These are phyloP conservation scores for Enhydra lutris DNA, from an alignment of 2,113 vertebrate species.

Conservation along the genomic window DNA sequence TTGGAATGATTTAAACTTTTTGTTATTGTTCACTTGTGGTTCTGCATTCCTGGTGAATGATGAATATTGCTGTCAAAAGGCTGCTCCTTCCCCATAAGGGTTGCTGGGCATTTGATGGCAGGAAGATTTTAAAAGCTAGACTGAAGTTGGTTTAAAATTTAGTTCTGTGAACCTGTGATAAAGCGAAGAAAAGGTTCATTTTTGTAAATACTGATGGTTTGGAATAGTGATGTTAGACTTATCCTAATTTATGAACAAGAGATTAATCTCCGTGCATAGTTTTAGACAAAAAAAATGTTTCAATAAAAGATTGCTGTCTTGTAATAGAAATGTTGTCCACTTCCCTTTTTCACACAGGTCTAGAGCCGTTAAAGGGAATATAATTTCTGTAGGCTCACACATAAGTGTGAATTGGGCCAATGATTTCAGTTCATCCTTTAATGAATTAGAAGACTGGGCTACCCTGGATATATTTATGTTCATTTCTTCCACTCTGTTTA, in stretches of 20 bases:
- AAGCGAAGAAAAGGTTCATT: conserved; percentile 53
- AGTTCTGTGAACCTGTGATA: conserved; percentile 48
- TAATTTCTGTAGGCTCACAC: conserved; percentile 25
- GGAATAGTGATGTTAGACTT: conserved; percentile 63
- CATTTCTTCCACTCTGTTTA: conserved; percentile 10
- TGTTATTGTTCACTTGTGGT: conserved; percentile 39
- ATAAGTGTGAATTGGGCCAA: conserved; percentile 15
- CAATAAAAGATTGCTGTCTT: conserved; percentile 68
- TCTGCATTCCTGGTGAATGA: conserved; percentile 67
- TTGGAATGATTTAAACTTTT: conserved; percentile 56
- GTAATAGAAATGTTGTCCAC: conserved; percentile 58
- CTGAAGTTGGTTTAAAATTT: conserved; percentile 49
- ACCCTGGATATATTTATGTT: conserved; percentile 43
- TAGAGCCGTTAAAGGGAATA: conserved; percentile 32
- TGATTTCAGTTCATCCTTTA: conserved; percentile 9
- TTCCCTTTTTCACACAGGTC: conserved; percentile 46
- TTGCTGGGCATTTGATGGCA: conserved; percentile 41
- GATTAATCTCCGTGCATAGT: conserved; percentile 51
- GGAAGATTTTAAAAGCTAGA: conserved; percentile 50
- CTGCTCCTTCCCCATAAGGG: neutral
- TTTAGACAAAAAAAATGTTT: conserved; percentile 67
- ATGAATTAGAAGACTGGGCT: conserved; percentile 41
- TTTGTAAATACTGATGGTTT: conserved; percentile 73
- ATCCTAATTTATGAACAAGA: conserved; percentile 74
- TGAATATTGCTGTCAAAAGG: conserved; percentile 37